Evolutionary conservation across 2,888 invertebrate genomes (phyloP), one percentile per base, ranked within the genome.

Genomic region (Drosophila siamana): DNA sequence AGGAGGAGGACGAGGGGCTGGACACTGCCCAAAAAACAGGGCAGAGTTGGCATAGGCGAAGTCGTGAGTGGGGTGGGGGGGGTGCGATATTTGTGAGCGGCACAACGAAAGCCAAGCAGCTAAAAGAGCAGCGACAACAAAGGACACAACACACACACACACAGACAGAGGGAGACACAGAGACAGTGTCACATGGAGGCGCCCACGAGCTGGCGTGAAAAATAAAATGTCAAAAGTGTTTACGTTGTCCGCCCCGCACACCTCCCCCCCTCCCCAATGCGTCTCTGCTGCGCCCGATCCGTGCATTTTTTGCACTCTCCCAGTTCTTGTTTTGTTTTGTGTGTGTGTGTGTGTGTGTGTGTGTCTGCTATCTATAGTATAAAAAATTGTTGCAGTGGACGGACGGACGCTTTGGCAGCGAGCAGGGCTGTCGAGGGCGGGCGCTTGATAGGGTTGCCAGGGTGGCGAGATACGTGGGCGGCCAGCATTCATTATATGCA

Each of bases 151-250:
- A 59, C 57, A 62, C 55, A 65, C 33, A 44, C 41, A 50, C n/a
- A 36, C 38, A 33, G 13, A 41, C n/a, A 60, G 30, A 57, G 43
- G 30, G 19, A 55, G 33, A 56, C 19, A 44, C 8, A 48, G 11
- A 47, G 11, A 41, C 11, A 36, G 36, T 19, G 33, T 16, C 40
- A 59, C 66, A 52, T 46, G 51, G 16, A 69, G 67, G 66, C 72
- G 71, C 72, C 77, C 73, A 74, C 44, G 72, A 77, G 44, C 59
- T 74, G 86, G 88, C 70, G 80, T 86, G 88, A 86, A 84, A 84
- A 84, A 82, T 77, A 86, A 78, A 87, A 86, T 88, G 84, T 84
- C 86, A 84, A 88, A 84, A 88, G 83, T 88, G 83, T 86, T 88
- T 86, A 78, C 86, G 88, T 74, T 79, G 74, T 69, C 60, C 61